phyloP scores from a whole-genome alignment of 2,888 invertebrate genomes.

The Drosophila pseudotalamancana region DNA sequence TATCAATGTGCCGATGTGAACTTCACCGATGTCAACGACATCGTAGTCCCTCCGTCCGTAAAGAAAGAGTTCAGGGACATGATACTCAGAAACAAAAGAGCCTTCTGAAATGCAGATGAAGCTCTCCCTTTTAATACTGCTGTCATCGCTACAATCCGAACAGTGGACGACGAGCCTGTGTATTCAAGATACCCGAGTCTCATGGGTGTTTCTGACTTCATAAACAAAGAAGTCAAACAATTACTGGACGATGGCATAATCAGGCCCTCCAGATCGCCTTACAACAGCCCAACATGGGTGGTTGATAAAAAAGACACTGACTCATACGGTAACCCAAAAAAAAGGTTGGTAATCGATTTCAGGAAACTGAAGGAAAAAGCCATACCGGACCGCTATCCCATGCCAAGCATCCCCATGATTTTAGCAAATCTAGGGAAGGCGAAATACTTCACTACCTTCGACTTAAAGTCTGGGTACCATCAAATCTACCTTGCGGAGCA shows the following conservation, averaged over 20 bases:
- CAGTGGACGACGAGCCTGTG: too few relatives aligned
- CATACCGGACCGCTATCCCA: slow-evolving; percentile 75
- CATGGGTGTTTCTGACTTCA: slow-evolving; percentile 18
- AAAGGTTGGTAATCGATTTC: slow-evolving; percentile 80
- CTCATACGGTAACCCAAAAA: slow-evolving; percentile 50
- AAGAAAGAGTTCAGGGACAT: not conserved
- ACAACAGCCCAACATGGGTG: slow-evolving; percentile 61
- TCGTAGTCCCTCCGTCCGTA: slow-evolving; percentile 2
- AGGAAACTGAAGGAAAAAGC: slow-evolving; percentile 81
- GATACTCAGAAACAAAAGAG: slow-evolving; percentile 1
- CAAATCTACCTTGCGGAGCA: too few relatives aligned
- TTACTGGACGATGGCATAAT: slow-evolving; percentile 14
- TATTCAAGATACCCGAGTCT: too few relatives aligned
- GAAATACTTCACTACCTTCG: too few relatives aligned
- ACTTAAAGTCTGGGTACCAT: too few relatives aligned
- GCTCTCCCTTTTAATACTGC: too few relatives aligned
- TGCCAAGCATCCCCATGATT: slow-evolving; percentile 79
- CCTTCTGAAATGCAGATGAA: too few relatives aligned
- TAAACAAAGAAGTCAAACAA: slow-evolving; percentile 17
- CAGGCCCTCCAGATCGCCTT: slow-evolving; percentile 4
- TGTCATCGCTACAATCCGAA: too few relatives aligned
- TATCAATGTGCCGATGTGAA: slow-evolving; percentile 2
- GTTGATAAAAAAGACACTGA: too few relatives aligned
- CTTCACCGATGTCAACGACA: slow-evolving; percentile 22
- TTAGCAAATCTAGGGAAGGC: too few relatives aligned